phyloP scores from a whole-genome alignment of 2,888 invertebrate genomes.

The Agriopis aurantiaria region DNA sequence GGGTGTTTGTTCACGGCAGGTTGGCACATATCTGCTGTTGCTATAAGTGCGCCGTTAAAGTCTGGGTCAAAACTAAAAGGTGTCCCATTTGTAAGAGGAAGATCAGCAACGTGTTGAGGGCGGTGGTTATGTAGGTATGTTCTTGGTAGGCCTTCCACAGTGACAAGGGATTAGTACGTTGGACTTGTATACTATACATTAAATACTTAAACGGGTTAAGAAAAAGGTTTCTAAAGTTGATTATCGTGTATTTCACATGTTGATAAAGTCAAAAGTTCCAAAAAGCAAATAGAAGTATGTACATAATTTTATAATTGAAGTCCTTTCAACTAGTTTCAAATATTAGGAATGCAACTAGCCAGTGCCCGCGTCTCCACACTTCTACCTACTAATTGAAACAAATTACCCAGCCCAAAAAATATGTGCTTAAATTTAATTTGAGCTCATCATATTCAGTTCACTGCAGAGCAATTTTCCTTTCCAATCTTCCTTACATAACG shows the following conservation, averaged over 20 bases:
- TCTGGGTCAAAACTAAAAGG: slow-evolving; percentile 87
- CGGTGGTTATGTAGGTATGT: slow-evolving; percentile 79
- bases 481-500: no score
- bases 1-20: slow-evolving; percentile 89
- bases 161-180: neutral
- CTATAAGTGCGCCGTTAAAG: slow-evolving; percentile 89
- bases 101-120: slow-evolving; percentile 88
- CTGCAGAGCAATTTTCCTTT: no score
- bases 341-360: slow-evolving; percentile 9
- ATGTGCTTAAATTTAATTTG: no score
- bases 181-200: no score
- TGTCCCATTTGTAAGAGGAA: slow-evolving; percentile 90
- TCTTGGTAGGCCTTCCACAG: slow-evolving; percentile 40
- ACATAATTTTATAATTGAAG: neutral
- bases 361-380: slow-evolving; percentile 22
- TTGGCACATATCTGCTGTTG: slow-evolving; percentile 90
- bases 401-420: no score
- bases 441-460: no score
- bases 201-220: no score
- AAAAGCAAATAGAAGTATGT: neutral
- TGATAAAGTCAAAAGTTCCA: neutral
- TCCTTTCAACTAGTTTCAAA: neutral
- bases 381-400: no score
- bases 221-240: neutral
- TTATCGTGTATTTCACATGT: neutral